Conservation (phyloP, 2,797 vertebrate genomes). For the Eulemur rubriventer region DNA sequence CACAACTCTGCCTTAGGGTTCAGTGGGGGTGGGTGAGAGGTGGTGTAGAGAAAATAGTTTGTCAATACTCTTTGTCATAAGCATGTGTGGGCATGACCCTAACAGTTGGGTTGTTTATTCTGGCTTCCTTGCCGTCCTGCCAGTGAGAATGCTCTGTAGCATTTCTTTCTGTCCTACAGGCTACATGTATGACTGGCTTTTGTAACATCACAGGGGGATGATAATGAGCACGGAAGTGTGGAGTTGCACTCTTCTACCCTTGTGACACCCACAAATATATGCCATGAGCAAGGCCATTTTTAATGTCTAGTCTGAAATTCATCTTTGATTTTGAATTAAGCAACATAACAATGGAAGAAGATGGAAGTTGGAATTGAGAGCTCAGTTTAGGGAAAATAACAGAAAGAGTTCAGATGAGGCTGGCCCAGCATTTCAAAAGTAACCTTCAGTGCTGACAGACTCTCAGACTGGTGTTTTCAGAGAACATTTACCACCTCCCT, state of each 20-base stretch:
- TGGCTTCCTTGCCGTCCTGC: background rate
- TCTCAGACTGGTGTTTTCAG: background rate
- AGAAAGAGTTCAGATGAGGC: background rate
- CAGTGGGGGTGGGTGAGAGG: background rate
- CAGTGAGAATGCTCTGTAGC: background rate
- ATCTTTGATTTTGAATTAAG: slow-evolving; percentile 37
- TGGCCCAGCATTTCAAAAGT: background rate
- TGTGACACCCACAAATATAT: background rate
- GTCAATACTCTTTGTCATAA: background rate
- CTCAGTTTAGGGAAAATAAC: background rate
- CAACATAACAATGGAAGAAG: background rate
- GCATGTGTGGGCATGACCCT: background rate
- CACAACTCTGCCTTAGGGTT: background rate
- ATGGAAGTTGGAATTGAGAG: background rate
- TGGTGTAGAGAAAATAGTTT: background rate
- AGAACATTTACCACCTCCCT: slow-evolving; percentile 14
- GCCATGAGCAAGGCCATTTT: background rate
- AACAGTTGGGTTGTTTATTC: slow-evolving; percentile 1
- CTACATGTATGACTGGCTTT: background rate
- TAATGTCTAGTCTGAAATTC: background rate
- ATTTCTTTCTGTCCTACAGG: background rate
- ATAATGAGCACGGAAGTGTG: background rate
- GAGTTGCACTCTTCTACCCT: background rate
- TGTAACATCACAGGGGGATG: background rate
- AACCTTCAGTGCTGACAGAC: background rate